These are phyloP conservation scores for Choloepus didactylus DNA, from an alignment of 2,797 vertebrate species.

Conservation along the genomic window DNA sequence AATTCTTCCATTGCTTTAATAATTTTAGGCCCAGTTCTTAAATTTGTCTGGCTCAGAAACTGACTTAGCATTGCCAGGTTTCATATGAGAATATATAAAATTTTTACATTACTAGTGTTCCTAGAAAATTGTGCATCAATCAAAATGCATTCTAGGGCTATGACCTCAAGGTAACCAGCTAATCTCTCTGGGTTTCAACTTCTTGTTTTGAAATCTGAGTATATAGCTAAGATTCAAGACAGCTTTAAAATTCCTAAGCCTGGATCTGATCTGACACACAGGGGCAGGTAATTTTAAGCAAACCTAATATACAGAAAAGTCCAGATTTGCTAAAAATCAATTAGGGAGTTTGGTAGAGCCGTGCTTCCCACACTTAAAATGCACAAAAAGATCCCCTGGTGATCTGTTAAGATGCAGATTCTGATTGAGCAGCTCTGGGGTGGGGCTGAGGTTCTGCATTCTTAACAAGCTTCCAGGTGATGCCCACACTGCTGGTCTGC, in stretches of 20 bases:
- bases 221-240: neutral
- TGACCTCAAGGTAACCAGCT: conserved; percentile 25
- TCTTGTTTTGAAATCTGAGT: conserved; percentile 47
- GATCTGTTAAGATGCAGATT: neutral
- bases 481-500: neutral
- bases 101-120: neutral
- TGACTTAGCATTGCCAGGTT: conserved; percentile 16
- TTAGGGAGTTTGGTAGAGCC: neutral
- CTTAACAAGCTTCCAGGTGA: neutral
- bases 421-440: neutral
- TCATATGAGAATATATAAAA: neutral
- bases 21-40: conserved; percentile 1
- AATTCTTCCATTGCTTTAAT: neutral
- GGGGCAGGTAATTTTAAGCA: neutral
- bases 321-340: neutral
- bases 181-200: conserved; percentile 34
- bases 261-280: conserved; percentile 27
- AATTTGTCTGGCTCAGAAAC: conserved; percentile 45
- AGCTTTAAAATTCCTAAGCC: conserved; percentile 45
- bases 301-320: neutral
- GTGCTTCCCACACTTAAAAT: neutral
- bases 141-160: neutral
- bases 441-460: neutral
- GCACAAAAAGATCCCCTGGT: neutral
- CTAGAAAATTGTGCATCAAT: conserved; percentile 62